Conservation (phyloP, 1,140 invertebrate species). For the Subanguina moxae region DNA sequence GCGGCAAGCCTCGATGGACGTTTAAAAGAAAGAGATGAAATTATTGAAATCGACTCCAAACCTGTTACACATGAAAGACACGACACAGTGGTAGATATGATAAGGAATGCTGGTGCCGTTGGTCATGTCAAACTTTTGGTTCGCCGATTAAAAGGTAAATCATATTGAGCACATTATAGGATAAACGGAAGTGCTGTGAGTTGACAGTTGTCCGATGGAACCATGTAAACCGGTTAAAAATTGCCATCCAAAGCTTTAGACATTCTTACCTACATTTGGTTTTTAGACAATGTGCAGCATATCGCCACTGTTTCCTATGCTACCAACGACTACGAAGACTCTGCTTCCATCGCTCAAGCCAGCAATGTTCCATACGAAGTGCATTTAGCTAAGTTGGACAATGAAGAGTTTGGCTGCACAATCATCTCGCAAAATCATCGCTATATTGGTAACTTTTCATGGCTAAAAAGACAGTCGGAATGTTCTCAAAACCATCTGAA, state of each 20-base stretch:
- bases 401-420: conserved; percentile 96
- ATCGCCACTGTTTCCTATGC: neutral
- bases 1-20: conserved; percentile 82
- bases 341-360: no score
- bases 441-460: conserved; percentile 74
- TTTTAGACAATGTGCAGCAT: neutral
- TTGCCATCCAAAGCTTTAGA: neutral
- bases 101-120: conserved; percentile 67
- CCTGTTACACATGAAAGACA: conserved; percentile 81
- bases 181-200: no score
- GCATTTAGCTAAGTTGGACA: conserved; percentile 79
- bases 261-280: no score
- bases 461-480: no score
- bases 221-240: conserved; percentile 2
- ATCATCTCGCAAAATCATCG: conserved; percentile 93
- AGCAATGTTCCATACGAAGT: conserved; percentile 70
- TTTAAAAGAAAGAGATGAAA: conserved; percentile 79
- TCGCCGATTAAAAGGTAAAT: conserved; percentile 29
- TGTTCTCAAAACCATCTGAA: no score
- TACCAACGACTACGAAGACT: neutral
- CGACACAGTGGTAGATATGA: conserved; percentile 80
- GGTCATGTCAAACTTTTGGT: conserved; percentile 58
- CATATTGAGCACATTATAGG: no score
- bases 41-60: conserved; percentile 78
- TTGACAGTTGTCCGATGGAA: neutral